Base-by-base conservation (phyloP, 2,113 vertebrate species). In the Tachuris rubrigastra region DNA sequence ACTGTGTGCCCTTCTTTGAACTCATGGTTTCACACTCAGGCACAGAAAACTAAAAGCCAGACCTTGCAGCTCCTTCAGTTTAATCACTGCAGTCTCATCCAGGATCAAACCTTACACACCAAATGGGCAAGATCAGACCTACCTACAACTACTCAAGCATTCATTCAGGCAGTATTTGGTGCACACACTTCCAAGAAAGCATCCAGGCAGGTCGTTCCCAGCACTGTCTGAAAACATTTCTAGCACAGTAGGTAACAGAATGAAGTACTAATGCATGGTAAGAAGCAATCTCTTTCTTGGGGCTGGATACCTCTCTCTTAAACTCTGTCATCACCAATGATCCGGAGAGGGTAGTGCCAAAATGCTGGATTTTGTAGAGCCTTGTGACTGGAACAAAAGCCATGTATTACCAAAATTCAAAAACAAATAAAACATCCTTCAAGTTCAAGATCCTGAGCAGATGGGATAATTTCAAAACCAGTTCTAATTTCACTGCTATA, bases 1-100 rank as follows among this genome's bases (percentile, higher is more conserved):
- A 56, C 8, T 0, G 0, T 33, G 6, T 31, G 8, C 6, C 4
- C 6, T 69, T 12, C 22, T 84, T 69, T 1, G 1, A 41, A n/a
- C 7, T 73, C 1, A 0, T 2, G 3, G 10, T 35, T 66, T 80
- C 35, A 15, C 39, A n/a, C 7, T 63, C 27, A 41, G 27, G 22
- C 15, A 33, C 37, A 63, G 42, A 87, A 90, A 87, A 59, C 8
- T 24, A 53, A 14, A 90, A 80, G n/a, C 10, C 42, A 77, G 65
- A 49, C 27, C 10, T 62, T 53, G 31, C 2, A 2, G 8, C 4
- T 78, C 11, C 19, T 25, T 14, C 4, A 33, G 78, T 85, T 71
- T 75, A 46, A 46, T 42, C 10, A 42, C 3, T 50, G 25, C 10
- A 55, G 47, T 46, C 30, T 93, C 65, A 59, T 39, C 33, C 42